Evolutionary conservation across 1,140 invertebrate species (phyloP), one percentile per base, ranked within the genome.

Genomic region (Tetramorium simillimum): DNA sequence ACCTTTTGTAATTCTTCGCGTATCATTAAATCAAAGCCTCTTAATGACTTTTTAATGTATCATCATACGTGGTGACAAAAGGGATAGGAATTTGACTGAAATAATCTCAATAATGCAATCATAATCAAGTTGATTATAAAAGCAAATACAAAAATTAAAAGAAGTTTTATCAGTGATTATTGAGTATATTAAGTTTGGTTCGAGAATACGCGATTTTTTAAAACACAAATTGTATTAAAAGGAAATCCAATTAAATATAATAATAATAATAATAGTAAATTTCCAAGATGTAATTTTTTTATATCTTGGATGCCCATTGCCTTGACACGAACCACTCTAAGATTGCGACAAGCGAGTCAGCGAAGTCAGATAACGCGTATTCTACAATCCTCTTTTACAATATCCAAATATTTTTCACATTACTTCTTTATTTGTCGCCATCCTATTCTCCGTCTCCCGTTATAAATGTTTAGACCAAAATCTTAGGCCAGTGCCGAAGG

Each of bases 401-500:
- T 60, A 58, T 46, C 7, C 33, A 60, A 46, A 73, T 46, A n/a
- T 14, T 14, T 28, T 14, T 14, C 7, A 7, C 12, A 46, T 62
- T 21, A 0, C n/a, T 14, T 40, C 40, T 18, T 28, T 51, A 46
- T 56, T 43, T 33, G 21, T 14, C 18, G 14, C 4, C 6, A 53
- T 18, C 7, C 9, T n/a, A 14, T 62, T 49, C 56, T 62, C n/a
- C n/a, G 18, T 51, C 16, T 65, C 18, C 3, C 10, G 21, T 56
- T 69, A 88, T 84, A 56, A 84, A 86, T 40, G 37, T 81, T 90
- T 90, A 90, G 89, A 91, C 86, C 90, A 90, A 90, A 91, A 80
- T 85, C 72, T 91, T 91, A 89, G 90, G 88, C 91, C 89, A 89
- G 62, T 63, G 81, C 88, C 88, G 78, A 89, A 80, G 84, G 78